These are phyloP conservation scores for Chloroclysta siterata DNA, from an alignment of 2,888 invertebrate genomes.

Conservation along the genomic window DNA sequence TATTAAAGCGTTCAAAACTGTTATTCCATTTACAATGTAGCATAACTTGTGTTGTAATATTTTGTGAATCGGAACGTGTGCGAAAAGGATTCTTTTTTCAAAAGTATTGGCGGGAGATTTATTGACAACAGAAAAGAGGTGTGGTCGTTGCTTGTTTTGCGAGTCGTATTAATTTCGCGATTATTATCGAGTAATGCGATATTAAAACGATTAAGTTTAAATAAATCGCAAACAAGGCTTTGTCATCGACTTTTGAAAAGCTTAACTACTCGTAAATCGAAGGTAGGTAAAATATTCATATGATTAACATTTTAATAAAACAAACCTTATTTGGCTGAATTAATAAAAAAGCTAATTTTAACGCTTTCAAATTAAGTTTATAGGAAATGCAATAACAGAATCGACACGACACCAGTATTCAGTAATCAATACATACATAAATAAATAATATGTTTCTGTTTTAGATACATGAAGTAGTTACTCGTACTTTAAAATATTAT, in stretches of 20 bases:
- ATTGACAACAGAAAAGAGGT: slow-evolving; percentile 54
- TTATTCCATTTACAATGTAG: slow-evolving; percentile 56
- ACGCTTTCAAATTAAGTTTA: no score
- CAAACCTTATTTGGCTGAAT: no score
- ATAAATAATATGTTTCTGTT: no score
- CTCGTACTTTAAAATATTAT: no score
- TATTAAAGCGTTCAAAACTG: slow-evolving; percentile 54
- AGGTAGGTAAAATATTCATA: no score
- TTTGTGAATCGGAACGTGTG: slow-evolving; percentile 40
- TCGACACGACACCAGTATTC: no score
- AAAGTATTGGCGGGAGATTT: slow-evolving; percentile 53
- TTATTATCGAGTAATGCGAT: slow-evolving; percentile 44
- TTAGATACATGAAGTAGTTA: no score
- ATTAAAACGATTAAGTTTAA: slow-evolving; percentile 43
- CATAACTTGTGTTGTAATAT: slow-evolving; percentile 56
- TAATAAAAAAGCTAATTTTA: no score
- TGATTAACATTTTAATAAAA: no score
- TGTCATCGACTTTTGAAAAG: slow-evolving; percentile 31
- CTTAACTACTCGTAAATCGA: no score
- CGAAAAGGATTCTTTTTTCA: slow-evolving; percentile 41
- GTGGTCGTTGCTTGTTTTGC: slow-evolving; percentile 55
- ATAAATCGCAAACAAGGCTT: slow-evolving; percentile 31
- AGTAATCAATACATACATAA: no score
- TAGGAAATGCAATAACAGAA: no score
- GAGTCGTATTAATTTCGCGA: slow-evolving; percentile 51